Conservation (phyloP, 2,113 vertebrate species). For the Mus musculus region DNA sequence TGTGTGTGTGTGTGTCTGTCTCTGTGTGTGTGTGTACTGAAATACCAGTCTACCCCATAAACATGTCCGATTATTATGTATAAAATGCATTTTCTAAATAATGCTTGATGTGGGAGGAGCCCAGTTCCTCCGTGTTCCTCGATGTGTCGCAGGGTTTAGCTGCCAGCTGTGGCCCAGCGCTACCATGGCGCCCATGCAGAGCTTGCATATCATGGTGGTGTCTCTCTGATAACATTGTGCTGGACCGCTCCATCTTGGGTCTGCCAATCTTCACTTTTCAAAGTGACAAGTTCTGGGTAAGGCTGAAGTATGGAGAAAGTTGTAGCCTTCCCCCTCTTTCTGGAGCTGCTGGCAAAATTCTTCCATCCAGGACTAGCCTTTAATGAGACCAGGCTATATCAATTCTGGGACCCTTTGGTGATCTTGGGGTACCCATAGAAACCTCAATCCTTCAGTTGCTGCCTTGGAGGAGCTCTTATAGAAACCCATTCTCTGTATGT, state of each 20-base stretch:
- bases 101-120: background rate
- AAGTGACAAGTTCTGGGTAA: background rate
- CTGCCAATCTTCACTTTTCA: background rate
- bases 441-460: background rate
- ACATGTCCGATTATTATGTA: background rate
- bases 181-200: background rate
- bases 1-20: no score
- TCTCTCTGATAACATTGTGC: background rate
- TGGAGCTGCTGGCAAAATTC: background rate
- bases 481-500: background rate
- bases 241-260: background rate
- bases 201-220: fast-evolving
- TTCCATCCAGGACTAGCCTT: background rate
- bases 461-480: background rate
- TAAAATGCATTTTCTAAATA: background rate
- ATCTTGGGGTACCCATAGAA: background rate
- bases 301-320: background rate
- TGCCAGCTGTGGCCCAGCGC: no score
- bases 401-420: background rate
- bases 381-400: background rate
- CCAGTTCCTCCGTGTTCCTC: background rate
- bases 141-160: no score
- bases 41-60: background rate
- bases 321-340: background rate
- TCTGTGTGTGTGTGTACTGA: background rate